These are phyloP conservation scores for Augochlora pura DNA, from an alignment of 1,140 invertebrate genomes.

Conservation along the genomic window DNA sequence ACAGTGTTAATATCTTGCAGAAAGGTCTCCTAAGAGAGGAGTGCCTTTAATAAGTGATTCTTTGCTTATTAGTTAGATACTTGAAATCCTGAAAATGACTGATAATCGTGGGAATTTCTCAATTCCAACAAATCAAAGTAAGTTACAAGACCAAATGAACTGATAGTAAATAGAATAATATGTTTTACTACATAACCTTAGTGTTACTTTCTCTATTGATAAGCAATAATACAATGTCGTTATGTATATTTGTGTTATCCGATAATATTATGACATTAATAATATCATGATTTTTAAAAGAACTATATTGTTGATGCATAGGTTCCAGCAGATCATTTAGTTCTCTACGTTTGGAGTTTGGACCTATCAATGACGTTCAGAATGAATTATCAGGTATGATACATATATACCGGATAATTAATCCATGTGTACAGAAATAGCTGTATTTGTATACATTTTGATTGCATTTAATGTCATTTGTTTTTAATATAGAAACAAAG, in stretches of 20 bases:
- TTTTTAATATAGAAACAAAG: background rate
- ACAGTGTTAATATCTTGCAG: constrained; percentile 67
- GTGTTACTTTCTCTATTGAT: constrained; percentile 8
- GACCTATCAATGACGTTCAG: constrained; percentile 76
- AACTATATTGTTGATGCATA: constrained; percentile 51
- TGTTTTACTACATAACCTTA: constrained; percentile 53
- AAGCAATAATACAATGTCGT: constrained; percentile 5
- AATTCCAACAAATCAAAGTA: constrained; percentile 74
- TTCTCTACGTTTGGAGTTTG: constrained; percentile 77
- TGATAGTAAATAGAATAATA: background rate
- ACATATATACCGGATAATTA: constrained; percentile 16
- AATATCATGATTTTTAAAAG: background rate
- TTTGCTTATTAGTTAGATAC: constrained; percentile 35
- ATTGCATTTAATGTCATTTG: background rate
- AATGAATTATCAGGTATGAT: constrained; percentile 73
- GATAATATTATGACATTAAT: background rate
- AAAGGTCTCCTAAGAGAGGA: constrained; percentile 72
- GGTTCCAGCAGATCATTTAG: constrained; percentile 74
- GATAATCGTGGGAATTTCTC: constrained; percentile 78
- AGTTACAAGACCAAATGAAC: background rate
- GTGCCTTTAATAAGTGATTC: constrained; percentile 65
- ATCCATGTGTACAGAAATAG: constrained; percentile 2
- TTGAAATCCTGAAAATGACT: constrained; percentile 71
- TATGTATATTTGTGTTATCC: background rate
- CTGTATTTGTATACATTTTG: background rate